Evolutionary conservation across 2,113 vertebrate species (phyloP), one percentile per base, ranked within the genome.

Genomic region (Phalacrocorax pelagicus): DNA sequence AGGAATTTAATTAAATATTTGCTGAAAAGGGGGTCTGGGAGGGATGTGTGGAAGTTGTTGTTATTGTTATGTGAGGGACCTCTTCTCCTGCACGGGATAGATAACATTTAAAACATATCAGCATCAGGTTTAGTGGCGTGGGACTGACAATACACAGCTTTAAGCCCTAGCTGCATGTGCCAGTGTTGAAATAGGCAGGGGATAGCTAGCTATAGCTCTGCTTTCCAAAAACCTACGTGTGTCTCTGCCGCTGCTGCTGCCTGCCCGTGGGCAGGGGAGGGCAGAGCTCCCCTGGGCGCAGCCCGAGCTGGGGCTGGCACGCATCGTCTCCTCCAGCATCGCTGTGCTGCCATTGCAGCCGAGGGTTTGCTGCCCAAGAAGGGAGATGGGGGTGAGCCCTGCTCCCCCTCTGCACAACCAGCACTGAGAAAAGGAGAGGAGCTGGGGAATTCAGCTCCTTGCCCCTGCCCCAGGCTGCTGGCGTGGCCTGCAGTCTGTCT

Each of bases 61-160:
- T 40, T 73, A 20, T 67, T 82, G 71, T 67, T 54, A 26, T 19
- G 20, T 1, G 3, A 72, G 88, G 73, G 69, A 26, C 30, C 16
- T 30, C 46, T 84, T 57, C 62, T 32, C 54, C 93, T 95, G 93
- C 30, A 22, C 15, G 27, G 74, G 62, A 5, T 3, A 88, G 93
- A 90, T 95, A 96, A 94, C 72, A 59, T 90, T 92, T 88, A 87
- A 54, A 95, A 55, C 18, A 9, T 46, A 44, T 23, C 57, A 27
- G 42, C 70, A 30, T 17, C 23, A 2, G 69, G 72, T 62, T 78
- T 21, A 49, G 72, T 4, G 21, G 61, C 62, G 55, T 18, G 69
- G 59, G 73, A 44, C 47, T 7, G 47, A 58, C 57, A 54, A 34
- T 3, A 54, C n/a, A 0, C 46, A n/a, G 70, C 47, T 61, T 54